These are phyloP conservation scores for Dolomedes plantarius DNA, from an alignment of 2,888 invertebrate species.

Conservation along the genomic window DNA sequence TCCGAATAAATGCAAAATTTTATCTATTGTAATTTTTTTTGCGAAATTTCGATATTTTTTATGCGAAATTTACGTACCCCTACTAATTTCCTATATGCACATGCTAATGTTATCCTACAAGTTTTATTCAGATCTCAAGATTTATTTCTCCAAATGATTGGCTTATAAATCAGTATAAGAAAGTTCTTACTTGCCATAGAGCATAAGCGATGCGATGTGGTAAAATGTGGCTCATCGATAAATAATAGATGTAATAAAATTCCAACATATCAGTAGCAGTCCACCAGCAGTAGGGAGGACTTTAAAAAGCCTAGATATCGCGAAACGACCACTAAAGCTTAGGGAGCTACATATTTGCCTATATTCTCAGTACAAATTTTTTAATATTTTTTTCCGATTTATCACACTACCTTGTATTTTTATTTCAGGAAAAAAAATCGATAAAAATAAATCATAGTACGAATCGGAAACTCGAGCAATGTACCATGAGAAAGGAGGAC, in stretches of 20 bases:
- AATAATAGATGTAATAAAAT: slow-evolving; percentile 32
- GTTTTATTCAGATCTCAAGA: too few species aligned
- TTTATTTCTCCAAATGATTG: too few species aligned
- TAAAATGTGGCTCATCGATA: not conserved
- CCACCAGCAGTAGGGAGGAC: slow-evolving; percentile 13
- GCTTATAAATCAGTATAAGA: too few species aligned
- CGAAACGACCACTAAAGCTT: slow-evolving; percentile 46
- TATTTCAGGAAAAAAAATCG: slow-evolving; percentile 47
- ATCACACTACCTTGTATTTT: slow-evolving; percentile 36
- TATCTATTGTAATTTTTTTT: too few species aligned
- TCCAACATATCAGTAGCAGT: slow-evolving; percentile 32
- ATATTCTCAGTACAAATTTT: slow-evolving; percentile 27
- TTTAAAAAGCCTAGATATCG: slow-evolving; percentile 48
- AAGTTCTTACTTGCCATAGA: too few species aligned
- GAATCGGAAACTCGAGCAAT: slow-evolving; percentile 66
- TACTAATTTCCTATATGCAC: too few species aligned
- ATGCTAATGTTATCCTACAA: too few species aligned
- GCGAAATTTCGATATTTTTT: too few species aligned
- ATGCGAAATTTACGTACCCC: too few species aligned
- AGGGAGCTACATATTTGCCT: slow-evolving; percentile 25
- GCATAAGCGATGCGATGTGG: too few species aligned
- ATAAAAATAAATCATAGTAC: slow-evolving; percentile 68
- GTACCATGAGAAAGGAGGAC: slow-evolving; percentile 67
- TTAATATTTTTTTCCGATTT: slow-evolving; percentile 10
- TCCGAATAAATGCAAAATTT: too few species aligned